Base-by-base conservation (phyloP, 2,113 vertebrate genomes). In the Telmatochromis brichardi region DNA sequence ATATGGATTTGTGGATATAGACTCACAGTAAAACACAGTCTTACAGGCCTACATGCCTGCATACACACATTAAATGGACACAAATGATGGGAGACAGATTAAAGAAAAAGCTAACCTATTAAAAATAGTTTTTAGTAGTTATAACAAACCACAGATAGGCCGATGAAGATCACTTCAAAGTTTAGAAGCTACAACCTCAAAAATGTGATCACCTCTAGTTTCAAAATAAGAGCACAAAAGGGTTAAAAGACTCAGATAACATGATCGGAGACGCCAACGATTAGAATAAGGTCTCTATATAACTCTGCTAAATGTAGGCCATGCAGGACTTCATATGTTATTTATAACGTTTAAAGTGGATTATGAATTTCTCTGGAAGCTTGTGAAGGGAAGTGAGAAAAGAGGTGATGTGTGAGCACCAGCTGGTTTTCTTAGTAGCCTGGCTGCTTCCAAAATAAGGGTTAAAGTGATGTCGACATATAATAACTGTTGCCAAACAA, bases 381-480 rank as follows among this genome's bases (percentile, higher is more conserved):
- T 23, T 26, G 37, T 23, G 37, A 71, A 23, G 65, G 37, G 37
- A 71, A 71, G 65, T 42, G n/a, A 2, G 37, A 42, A 71, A 3
- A 71, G 0, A 6, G 37, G 37, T 9, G 37, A 23, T 71, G 37
- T 42, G n/a, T 23, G 35, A 71, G 6, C 5, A 42, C 7, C n/a
- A 23, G n/a, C 12, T 65, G 31, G 6, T 65, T 65, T 68, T 40
- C 33, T 40, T 40, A 68, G 63, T 40, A 71, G 37, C 60, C 6
- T n/a, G 10, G 60, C 8, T 26, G 65, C 65, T 73, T 73, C 13
- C 65, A 45, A 73, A 73, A 73, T 28, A 0, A 87, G 84, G 51
- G 88, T 45, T 82, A 88, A 86, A 53, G 31, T 68, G 53, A 84
- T 14, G 19, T 80, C 13, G 37, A 71, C 54, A 76, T 89, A 85